Base-by-base conservation (phyloP, 2,797 vertebrate species). In the Pipistrellus nathusii region DNA sequence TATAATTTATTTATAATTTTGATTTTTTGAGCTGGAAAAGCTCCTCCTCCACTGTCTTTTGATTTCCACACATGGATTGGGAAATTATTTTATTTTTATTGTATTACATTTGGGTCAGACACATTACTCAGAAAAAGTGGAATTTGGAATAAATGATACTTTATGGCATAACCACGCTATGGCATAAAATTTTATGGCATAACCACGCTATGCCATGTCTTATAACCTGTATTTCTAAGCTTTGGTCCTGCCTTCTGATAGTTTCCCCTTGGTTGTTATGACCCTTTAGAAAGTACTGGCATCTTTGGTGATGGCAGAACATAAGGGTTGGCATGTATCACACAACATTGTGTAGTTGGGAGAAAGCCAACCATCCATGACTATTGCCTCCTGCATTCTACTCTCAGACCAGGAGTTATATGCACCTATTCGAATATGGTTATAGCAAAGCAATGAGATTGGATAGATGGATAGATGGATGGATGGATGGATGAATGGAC, bases 1-100 rank as follows among this genome's bases (percentile, higher is more conserved):
- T 53, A 82, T 41, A 81, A 83, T 48, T 80, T 88, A 91, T 90
- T 86, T 82, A 80, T 76, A 85, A 69, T 90, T 76, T 93, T 78
- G 38, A 55, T 44, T 78, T 94, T 91, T 89, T 89, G 23, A 89
- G 38, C 91, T 88, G 5, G 15, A 93, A 80, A 96, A 94, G 0
- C 80, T 73, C 20, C 25, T 20, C 86, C 10, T 91, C 30, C 5
- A 44, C 35, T 69, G 32, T 81, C 32, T 94, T 96, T 85, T 59
- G 53, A 94, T 94, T 96, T 87, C 21, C 44, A 72, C 75, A 92
- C 76, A 46, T 30, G 35, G 51, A n/a, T 46, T 94, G 21, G 66
- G 41, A 71, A 87, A 94, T 78, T 91, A 91, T 96, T 96, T 92
- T n/a, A 75, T 90, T 86, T 95, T 94, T 90, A 91, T 91, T 93